Conservation (phyloP, 2,113 vertebrate genomes). For the Microtus pennsylvanicus region DNA sequence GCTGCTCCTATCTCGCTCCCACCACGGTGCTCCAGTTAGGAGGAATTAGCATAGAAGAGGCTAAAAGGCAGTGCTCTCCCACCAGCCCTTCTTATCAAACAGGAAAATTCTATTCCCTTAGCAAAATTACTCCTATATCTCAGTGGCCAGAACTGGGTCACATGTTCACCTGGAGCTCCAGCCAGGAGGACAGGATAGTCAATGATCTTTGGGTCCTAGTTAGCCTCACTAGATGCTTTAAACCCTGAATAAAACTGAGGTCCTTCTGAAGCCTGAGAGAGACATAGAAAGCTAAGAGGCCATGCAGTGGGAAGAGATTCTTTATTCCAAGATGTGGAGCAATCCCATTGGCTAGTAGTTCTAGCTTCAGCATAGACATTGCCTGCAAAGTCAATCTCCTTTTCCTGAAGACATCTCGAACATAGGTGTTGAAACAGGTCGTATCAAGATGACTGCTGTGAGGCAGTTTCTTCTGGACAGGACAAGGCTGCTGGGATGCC, state of each 20-base stretch:
- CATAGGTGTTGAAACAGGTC: background rate
- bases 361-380: background rate
- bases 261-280: background rate
- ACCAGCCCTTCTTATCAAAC: background rate
- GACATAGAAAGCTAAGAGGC: background rate
- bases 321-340: no score
- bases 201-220: background rate
- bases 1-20: background rate
- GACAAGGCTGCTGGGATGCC: background rate
- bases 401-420: background rate
- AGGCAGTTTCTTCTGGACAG: background rate
- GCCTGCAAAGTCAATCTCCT: background rate
- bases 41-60: background rate
- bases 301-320: background rate
- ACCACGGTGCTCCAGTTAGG: background rate
- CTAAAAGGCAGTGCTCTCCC: background rate
- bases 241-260: background rate
- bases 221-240: background rate
- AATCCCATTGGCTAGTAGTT: background rate
- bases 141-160: slow-evolving; percentile 8
- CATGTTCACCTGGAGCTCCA: background rate
- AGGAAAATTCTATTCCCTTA: background rate
- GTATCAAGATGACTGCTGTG: background rate
- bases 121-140: background rate
- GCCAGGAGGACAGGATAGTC: background rate